phyloP scores from a whole-genome alignment of 2,888 invertebrate genomes.

The Bugula neritina region DNA sequence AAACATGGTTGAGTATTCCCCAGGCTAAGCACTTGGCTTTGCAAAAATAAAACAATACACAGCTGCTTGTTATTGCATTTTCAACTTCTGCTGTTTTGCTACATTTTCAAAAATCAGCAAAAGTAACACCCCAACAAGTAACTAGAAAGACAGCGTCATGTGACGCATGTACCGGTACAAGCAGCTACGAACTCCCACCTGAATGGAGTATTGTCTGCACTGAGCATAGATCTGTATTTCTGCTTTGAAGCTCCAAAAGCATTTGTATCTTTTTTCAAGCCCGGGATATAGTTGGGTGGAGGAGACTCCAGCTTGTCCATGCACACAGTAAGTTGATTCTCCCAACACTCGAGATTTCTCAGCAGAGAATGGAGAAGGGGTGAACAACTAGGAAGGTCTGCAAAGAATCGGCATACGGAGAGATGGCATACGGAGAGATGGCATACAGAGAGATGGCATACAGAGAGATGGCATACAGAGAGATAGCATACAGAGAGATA shows the following conservation, averaged over 20 bases:
- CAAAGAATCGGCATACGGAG: conserved; percentile 25
- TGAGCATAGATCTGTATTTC: conserved; percentile 84
- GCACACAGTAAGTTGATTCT: conserved; percentile 68
- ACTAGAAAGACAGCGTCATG: no score
- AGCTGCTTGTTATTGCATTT: no score
- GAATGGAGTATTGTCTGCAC: conserved; percentile 92
- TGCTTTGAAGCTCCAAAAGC: conserved; percentile 68
- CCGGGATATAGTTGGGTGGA: conserved; percentile 82
- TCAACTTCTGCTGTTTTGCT: no score
- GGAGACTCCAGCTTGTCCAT: conserved; percentile 65
- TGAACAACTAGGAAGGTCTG: conserved; percentile 87
- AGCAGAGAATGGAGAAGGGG: conserved; percentile 85
- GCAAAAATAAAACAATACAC: no score
- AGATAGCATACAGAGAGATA: no score
- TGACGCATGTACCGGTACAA: no score
- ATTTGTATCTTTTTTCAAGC: conserved; percentile 67
- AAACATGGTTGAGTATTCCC: no score
- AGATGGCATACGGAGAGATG: background rate
- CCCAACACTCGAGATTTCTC: conserved; percentile 81
- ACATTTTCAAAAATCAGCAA: no score
- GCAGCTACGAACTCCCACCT: conserved; percentile 61
- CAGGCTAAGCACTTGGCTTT: no score
- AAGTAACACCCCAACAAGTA: no score
- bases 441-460: no score
- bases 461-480: background rate